A percentile compares a stretch with the other conserved stretches of the same genome.
These are phyloP conservation scores for Drosophila ogumai DNA, from an alignment of 1,140 invertebrate species.

Conservation along the genomic window DNA sequence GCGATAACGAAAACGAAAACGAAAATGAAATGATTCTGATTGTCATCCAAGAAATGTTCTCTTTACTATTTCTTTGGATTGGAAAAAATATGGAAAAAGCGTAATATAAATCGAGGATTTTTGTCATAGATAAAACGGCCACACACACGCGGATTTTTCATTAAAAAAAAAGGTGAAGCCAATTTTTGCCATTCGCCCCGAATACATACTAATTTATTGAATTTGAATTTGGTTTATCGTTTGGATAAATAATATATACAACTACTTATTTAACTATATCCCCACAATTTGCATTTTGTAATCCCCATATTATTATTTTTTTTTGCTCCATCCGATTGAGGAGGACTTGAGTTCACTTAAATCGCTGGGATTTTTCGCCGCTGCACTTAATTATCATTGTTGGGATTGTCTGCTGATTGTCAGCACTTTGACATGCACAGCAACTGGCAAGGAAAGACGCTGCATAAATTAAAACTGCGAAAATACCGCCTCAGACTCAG, in stretches of 20 bases:
- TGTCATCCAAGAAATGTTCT: not conserved
- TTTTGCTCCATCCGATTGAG: not conserved
- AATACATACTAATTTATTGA: no score
- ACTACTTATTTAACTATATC: not conserved
- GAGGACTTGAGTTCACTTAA: conserved; percentile 2
- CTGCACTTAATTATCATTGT: conserved; percentile 35
- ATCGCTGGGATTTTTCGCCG: conserved; percentile 5
- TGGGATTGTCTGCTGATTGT: conserved; percentile 56
- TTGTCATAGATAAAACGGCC: no score
- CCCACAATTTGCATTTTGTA: not conserved
- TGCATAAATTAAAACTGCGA: conserved; percentile 72
- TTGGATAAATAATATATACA: no score
- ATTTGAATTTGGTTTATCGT: no score
- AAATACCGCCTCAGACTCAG: conserved; percentile 21
- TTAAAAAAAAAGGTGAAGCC: no score
- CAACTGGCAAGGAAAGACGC: conserved; percentile 14
- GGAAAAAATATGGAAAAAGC: not conserved
- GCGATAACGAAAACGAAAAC: not conserved
- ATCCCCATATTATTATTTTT: not conserved
- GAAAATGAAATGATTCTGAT: not conserved
- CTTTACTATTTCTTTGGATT: not conserved
- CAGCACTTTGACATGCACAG: conserved; percentile 69
- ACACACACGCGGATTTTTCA: no score
- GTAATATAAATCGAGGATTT: no score
- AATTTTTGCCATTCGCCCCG: no score